Base-by-base conservation (phyloP, 2,113 vertebrate species). In the Phoxinus phoxinus region DNA sequence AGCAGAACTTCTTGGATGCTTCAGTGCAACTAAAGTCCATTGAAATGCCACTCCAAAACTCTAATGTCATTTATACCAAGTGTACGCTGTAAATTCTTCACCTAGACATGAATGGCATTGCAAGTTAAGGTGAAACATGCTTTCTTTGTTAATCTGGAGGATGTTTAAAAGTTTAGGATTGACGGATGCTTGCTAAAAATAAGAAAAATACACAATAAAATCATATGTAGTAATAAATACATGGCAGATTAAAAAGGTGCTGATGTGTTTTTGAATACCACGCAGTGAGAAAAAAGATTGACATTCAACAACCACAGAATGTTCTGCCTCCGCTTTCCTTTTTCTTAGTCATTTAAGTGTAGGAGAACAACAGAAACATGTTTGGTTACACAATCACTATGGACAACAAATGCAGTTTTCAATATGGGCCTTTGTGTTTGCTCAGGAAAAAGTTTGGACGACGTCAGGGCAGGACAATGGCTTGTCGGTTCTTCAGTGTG, bases 261-360 rank as follows among this genome's bases (percentile, higher is more conserved):
- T 72, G 35, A 53, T n/a, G 46, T 15, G 53, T 53, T 53, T 51
- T 30, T 53, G 17, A 21, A 53, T 19, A 53, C 46, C 74, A 76
- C 25, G 48, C 74, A 51, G n/a, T 11, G 25, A 76, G 48, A 76
- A 53, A 53, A 32, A 53, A 53, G 74, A 76, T 53, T 76, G 74
- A 53, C 74, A 53, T 76, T 76, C 37, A 19, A 75, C 8, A 51
- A 53, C 15, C 74, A 76, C 46, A 53, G 44, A 76, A 4, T 76
- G 73, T 76, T 76, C 44, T 51, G 74, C 27, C 27, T 32, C 48
- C 25, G 48, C 74, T 53, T 76, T 53, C 25, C 19, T 32, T 53
- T 53, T 48, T 74, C 41, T 74, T 74, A 74, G 72, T 48, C 41
- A 74, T 74, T 74, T 74, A 74, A 74, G 72, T 74, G 72, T 74